Percentiles rank a stretch among this genome's conserved stretches.
Evolutionary conservation across 2,113 vertebrate genomes (phyloP).

Genomic region (Macroglossus sobrinus): DNA sequence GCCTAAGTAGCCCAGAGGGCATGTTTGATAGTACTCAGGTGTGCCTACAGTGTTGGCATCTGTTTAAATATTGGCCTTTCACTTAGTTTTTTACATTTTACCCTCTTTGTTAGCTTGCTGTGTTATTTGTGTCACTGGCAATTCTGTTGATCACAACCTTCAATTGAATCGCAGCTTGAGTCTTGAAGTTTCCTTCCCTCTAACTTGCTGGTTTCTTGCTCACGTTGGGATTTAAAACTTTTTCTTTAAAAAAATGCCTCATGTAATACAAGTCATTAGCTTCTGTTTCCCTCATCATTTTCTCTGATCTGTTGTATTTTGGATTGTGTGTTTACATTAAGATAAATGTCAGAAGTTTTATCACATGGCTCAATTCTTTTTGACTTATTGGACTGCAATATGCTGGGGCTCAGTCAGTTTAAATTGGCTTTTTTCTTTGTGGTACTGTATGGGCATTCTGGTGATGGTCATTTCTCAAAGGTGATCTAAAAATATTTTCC

Average conservation of each 20-base stretch:
- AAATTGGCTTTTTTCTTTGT: background rate
- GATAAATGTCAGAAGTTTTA: background rate
- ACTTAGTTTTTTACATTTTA: conserved; percentile 47
- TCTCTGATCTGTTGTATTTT: conserved; percentile 12
- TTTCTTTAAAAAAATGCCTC: background rate
- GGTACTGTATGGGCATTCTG: background rate
- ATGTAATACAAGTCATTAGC: background rate
- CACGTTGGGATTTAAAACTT: background rate
- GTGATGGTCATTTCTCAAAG: conserved; percentile 7
- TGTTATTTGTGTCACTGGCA: conserved; percentile 15
- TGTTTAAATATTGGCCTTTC: background rate
- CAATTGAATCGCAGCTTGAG: background rate
- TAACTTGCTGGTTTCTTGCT: background rate
- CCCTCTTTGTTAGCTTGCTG: conserved; percentile 1
- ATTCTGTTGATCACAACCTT: conserved; percentile 9
- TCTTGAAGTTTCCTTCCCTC: background rate
- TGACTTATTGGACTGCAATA: background rate
- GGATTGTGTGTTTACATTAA: background rate
- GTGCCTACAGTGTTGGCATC: background rate
- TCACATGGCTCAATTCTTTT: background rate
- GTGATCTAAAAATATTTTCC: background rate
- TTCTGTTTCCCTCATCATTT: background rate
- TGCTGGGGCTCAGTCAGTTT: background rate
- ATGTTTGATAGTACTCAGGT: background rate
- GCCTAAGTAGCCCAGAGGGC: conserved; percentile 30